These are phyloP conservation scores for Vulpes lagopus DNA, from an alignment of 2,113 vertebrate species.

Conservation along the genomic window DNA sequence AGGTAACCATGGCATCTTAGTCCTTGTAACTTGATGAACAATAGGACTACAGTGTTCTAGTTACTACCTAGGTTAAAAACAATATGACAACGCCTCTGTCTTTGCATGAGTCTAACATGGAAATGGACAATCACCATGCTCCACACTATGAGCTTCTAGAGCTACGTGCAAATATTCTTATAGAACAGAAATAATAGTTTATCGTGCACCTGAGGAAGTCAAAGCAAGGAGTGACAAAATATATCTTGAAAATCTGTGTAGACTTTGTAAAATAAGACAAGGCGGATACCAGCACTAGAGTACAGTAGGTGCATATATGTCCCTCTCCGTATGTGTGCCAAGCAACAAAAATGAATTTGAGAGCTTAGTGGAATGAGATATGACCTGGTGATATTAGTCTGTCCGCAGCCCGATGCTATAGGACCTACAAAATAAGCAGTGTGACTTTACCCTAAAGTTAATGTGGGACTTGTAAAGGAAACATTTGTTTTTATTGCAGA, in stretches of 20 bases:
- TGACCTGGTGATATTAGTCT: background rate
- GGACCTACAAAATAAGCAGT: background rate
- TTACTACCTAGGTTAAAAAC: background rate
- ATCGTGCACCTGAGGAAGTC: background rate
- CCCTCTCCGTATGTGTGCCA: background rate
- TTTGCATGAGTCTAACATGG: background rate
- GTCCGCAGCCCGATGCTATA: background rate
- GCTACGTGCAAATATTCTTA: background rate
- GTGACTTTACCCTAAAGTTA: background rate
- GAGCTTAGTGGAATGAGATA: background rate
- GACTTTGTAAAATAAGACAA: background rate
- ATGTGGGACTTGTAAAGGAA: background rate
- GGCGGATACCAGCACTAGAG: background rate
- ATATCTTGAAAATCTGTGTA: background rate
- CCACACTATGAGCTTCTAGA: background rate
- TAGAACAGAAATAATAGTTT: background rate
- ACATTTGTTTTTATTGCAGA: background rate
- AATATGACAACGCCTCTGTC: background rate
- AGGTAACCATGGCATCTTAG: background rate
- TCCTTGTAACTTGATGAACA: background rate
- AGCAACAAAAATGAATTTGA: background rate
- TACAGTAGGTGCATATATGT: background rate
- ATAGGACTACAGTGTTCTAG: background rate
- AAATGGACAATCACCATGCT: background rate
- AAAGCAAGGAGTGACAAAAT: background rate